Base-by-base conservation (phyloP, 2,113 vertebrate genomes). In the Rhombomys opimus region DNA sequence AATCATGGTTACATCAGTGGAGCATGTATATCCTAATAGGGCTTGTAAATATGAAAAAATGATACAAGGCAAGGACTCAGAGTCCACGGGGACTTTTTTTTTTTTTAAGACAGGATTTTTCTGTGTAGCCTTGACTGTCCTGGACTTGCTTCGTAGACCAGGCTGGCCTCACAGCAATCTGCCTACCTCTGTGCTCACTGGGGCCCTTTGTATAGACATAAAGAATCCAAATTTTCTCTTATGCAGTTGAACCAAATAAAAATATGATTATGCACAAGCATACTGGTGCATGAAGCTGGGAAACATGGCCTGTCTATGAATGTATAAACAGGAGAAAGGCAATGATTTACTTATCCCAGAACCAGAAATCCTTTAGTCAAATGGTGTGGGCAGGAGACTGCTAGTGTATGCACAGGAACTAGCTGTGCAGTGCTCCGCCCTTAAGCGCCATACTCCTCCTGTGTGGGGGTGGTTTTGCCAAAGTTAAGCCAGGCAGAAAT, bases 61-160 rank as follows among this genome's bases (percentile, higher is more conserved):
- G 35, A 2, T 27, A 4, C 25, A 6, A 57, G 50, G 22, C 35
- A 52, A 35, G 54, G 0, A 3, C 6, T 0, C 0, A 2, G 0
- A 70, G 32, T 13, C 46, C 5, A 46, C 46, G 46, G 46, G 46
- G 46, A 46, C 46, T 46, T 46, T 46, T 5, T 46, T 46, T 46
- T 46, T 46, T 46, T 41, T 41, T 41, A 46, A 46, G 46, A 46
- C 46, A 46, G 46, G 46, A 46, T 46, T 46, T 46, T 5, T 46
- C 46, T 46, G 46, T 46, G 46, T 46, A 46, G 46, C 46, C 46
- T 46, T 46, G 46, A 46, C 46, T 46, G 46, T 46, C 46, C 46
- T 46, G 46, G 46, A 4, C 46, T 4, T 46, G 46, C 46, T 46
- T 46, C 5, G 46, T 46, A 46, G 46, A 46, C 46, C 46, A 46